Evolutionary conservation across 2,797 vertebrate genomes (phyloP).

Genomic region (Urosaurus nigricauda): DNA sequence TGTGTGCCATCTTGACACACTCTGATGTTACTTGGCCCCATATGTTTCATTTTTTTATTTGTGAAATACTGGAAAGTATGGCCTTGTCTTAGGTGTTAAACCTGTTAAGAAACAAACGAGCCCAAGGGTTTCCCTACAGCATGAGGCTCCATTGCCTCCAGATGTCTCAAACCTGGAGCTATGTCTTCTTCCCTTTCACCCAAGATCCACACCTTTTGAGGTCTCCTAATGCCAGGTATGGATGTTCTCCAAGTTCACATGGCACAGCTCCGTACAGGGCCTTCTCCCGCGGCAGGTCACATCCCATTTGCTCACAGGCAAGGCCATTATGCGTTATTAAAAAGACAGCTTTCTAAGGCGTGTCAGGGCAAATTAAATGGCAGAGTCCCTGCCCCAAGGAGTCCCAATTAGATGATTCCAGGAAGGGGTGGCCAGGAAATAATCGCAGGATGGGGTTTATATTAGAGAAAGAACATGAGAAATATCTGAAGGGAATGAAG

Average conservation of each 20-base stretch:
- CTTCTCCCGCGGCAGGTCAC: conserved; percentile 60
- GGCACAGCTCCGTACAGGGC: conserved; percentile 18
- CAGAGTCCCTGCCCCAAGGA: conserved; percentile 71
- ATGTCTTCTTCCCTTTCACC: conserved; percentile 44
- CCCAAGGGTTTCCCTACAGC: conserved; percentile 43
- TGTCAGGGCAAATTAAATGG: conserved; percentile 74
- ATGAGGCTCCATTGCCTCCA: rapidly evolving
- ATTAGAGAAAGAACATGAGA: conserved; percentile 70
- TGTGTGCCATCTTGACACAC: too few species aligned
- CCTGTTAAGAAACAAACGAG: conserved; percentile 52
- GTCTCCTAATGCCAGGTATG: conserved; percentile 5
- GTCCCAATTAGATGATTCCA: conserved; percentile 58
- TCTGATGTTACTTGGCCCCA: too few species aligned
- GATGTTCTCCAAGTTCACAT: conserved; percentile 42
- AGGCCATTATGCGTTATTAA: conserved; percentile 72
- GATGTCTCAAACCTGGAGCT: conserved; percentile 38
- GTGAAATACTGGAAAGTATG: too few species aligned
- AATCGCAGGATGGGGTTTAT: conserved; percentile 70
- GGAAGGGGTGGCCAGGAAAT: conserved; percentile 66
- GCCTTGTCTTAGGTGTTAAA: conserved; percentile 51
- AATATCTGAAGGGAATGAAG: conserved; percentile 69
- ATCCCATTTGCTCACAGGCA: conserved; percentile 60
- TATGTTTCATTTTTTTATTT: too few species aligned
- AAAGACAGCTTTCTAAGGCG: conserved; percentile 67
- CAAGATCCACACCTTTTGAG: conserved; percentile 43